Base-by-base conservation (phyloP, 2,113 vertebrate genomes). In the Bubo bubo region DNA sequence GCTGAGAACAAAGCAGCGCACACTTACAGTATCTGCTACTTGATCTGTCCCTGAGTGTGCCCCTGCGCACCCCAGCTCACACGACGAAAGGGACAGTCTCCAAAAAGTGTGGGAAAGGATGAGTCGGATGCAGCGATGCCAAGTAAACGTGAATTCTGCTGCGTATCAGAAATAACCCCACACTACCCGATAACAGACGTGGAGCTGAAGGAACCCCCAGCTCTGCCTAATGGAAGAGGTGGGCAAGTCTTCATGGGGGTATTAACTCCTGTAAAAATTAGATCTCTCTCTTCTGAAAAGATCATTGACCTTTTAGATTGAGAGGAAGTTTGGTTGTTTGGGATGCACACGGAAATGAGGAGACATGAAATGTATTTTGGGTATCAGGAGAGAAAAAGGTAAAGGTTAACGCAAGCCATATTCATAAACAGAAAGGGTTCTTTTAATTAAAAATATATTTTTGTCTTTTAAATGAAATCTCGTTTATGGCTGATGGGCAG, bases 111-210 rank as follows among this genome's bases (percentile, higher is more conserved):
- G 12, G 3, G 59, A 47, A 56, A 76, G 28, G 30, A 50, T 19
- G 32, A 62, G 30, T 4, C 30, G 9, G 35, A 41, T 7, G 19
- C 92, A 72, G 49, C 0, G 0, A 32, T 5, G 34, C 27, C 67
- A 20, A 47, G 9, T 3, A 35, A 49, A 35, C 0, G 0, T 4
- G 34, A 59, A 28, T 45, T 34, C 20, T 1, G 34, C n/a, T 37
- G 14, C 22, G 2, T 4, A 19, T 24, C 50, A 71, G 55, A 70
- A 86, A 73, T 6, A 68, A 56, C 32, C 37, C 43, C 41, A 4
- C 1, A 4, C 6, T 1, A 24, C 58, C 32, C 0, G 0, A 0
- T 4, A 26, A 47, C 22, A 9, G 14, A 20, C 0, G 1, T 2
- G 50, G 45, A 56, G 35, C 12, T 35, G 52, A 34, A 52, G 70